A percentile compares a stretch with the other conserved stretches of the same genome.
These are phyloP conservation scores for Gallinago solitaria DNA, from an alignment of 2,797 vertebrate genomes.

Conservation along the genomic window DNA sequence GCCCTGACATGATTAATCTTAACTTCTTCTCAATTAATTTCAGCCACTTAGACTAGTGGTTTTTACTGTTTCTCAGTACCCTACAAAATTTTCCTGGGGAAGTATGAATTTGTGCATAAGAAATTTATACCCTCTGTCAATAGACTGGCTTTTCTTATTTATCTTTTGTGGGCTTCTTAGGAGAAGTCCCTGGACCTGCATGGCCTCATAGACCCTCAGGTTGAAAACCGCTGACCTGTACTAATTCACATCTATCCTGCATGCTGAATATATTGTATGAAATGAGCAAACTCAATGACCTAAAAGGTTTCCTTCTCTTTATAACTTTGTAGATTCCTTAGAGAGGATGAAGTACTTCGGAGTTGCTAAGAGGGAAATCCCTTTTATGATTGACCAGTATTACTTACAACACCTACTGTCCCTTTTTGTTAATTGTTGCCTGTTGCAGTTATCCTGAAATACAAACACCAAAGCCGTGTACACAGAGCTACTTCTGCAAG, in stretches of 20 bases:
- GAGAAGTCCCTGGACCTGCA: background rate
- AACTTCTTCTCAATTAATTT: background rate
- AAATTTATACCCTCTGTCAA: background rate
- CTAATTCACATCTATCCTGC: slow-evolving; percentile 51
- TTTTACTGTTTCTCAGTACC: background rate
- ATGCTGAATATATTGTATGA: slow-evolving; percentile 32
- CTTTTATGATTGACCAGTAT: background rate
- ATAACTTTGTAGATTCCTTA: background rate
- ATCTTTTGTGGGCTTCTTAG: slow-evolving; percentile 7
- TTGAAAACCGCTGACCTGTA: slow-evolving; percentile 42
- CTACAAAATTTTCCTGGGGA: background rate
- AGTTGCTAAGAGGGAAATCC: slow-evolving; percentile 14
- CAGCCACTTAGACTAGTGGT: background rate
- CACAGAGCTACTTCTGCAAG: background rate
- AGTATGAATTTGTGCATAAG: background rate
- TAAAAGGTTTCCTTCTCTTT: slow-evolving; percentile 35
- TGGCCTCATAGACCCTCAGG: background rate
- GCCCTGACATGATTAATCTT: background rate
- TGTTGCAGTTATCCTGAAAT: background rate
- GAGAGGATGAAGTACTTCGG: slow-evolving; percentile 12
- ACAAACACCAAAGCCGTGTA: background rate
- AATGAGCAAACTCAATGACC: slow-evolving; percentile 31
- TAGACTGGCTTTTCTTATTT: background rate
- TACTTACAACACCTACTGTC: background rate
- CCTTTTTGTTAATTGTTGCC: background rate